phyloP scores from a whole-genome alignment of 2,113 vertebrate genomes.

The Lepus timidus region DNA sequence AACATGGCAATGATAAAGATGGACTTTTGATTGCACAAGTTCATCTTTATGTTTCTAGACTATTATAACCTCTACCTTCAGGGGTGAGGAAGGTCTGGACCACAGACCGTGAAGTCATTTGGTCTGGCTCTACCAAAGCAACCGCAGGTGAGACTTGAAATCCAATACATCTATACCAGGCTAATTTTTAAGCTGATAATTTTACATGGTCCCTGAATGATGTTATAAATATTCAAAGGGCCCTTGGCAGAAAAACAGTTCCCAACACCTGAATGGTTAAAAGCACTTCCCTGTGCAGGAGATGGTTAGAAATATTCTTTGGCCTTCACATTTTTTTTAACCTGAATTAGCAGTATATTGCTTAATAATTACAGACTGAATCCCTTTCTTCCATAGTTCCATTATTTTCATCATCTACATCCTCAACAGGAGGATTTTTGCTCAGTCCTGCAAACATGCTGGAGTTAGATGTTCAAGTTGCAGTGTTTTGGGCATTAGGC shows the following conservation, averaged over 20 bases:
- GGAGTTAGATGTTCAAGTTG: not conserved
- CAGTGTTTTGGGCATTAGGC: not conserved
- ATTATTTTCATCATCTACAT: not conserved
- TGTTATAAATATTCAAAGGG: too few relatives aligned
- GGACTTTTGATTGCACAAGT: not conserved
- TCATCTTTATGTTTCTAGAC: constrained; percentile 13
- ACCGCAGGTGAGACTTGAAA: too few relatives aligned
- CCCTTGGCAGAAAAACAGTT: too few relatives aligned
- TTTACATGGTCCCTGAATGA: too few relatives aligned
- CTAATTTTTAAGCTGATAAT: too few relatives aligned
- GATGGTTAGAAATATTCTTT: not conserved
- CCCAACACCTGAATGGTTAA: constrained; percentile 6
- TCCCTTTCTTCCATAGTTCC: not conserved
- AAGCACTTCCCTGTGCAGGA: not conserved
- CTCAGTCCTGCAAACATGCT: not conserved
- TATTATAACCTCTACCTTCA: not conserved
- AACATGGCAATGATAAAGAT: not conserved
- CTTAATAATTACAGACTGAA: not conserved
- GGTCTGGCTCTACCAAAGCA: too few relatives aligned
- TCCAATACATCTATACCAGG: too few relatives aligned
- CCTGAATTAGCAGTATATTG: constrained; percentile 36
- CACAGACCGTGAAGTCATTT: too few relatives aligned
- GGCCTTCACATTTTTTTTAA: not conserved
- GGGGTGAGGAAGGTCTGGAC: too few relatives aligned
- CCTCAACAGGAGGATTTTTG: not conserved